A percentile compares a stretch with the other conserved stretches of the same genome.
phyloP scores from a whole-genome alignment of 2,888 invertebrate genomes.

The Phaonia tiefii region DNA sequence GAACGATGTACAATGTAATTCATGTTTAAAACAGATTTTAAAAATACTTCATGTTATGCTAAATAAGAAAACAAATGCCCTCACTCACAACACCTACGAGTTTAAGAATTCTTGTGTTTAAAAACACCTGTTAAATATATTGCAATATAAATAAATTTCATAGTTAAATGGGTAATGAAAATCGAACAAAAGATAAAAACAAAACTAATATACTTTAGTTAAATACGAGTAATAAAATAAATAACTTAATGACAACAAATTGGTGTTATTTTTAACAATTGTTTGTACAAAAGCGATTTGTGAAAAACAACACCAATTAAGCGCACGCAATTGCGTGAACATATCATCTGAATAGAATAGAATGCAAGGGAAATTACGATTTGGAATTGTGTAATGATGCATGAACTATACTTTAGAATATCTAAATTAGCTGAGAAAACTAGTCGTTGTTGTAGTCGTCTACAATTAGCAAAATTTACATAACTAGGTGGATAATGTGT shows the following conservation, averaged over 20 bases:
- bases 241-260: constrained; percentile 17
- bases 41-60: not conserved
- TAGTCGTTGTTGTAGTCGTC: constrained; percentile 44
- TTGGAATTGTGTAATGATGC: constrained; percentile 11
- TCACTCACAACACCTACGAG: not conserved
- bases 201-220: constrained; percentile 15
- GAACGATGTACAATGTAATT: constrained; percentile 28
- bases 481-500: constrained; percentile 9
- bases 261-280: constrained; percentile 11
- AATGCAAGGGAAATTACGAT: not conserved
- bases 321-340: constrained; percentile 26
- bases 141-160: constrained; percentile 12
- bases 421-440: constrained; percentile 9
- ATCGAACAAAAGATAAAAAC: not conserved
- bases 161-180: constrained; percentile 5
- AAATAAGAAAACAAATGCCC: not conserved
- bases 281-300: not conserved
- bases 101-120: constrained; percentile 28
- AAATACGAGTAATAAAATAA: constrained; percentile 25
- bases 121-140: too few species aligned
- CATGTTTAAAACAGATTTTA: constrained; percentile 19
- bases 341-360: not conserved
- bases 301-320: not conserved
- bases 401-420: not conserved
- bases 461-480: constrained; percentile 38